Conservation (phyloP, 92 coral and sea anemone genomes). For the Diadumene lineata region DNA sequence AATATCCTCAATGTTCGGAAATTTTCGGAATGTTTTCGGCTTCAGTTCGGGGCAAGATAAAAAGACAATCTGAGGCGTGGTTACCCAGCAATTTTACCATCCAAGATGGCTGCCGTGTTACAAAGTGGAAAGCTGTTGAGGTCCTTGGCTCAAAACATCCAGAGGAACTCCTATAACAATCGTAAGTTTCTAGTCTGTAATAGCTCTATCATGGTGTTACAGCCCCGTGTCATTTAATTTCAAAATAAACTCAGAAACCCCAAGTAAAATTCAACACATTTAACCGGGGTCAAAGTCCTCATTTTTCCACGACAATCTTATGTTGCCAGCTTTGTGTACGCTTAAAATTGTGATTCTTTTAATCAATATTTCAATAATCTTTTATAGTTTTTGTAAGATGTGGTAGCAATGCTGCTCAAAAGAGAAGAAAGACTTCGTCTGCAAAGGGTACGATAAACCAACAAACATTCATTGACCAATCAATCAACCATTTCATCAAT, state of each 20-base stretch:
- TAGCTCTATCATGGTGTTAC: background rate
- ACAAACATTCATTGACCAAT: too few species aligned
- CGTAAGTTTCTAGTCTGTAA: constrained; percentile 38
- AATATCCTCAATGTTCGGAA: too few species aligned
- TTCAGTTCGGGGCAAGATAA: too few species aligned
- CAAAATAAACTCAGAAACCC: background rate
- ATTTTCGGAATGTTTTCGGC: too few species aligned
- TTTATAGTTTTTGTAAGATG: constrained; percentile 56
- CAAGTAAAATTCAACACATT: background rate
- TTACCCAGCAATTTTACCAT: constrained; percentile 39
- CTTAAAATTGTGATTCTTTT: too few species aligned
- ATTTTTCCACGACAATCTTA: background rate
- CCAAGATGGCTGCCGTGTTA: constrained; percentile 95
- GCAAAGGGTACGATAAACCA: constrained; percentile 60
- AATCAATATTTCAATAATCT: too few species aligned
- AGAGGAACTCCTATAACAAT: constrained; percentile 38
- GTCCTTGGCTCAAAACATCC: constrained; percentile 65
- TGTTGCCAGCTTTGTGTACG: too few species aligned
- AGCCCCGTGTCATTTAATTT: background rate
- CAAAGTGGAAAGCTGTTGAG: constrained; percentile 67
- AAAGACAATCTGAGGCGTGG: constrained; percentile 70
- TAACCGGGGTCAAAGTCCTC: constrained; percentile 16
- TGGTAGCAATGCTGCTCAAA: constrained; percentile 59
- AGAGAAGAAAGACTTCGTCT: constrained; percentile 37
- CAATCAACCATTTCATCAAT: too few species aligned